Percentiles rank a stretch among this genome's conserved stretches.
Evolutionary conservation across 2,888 invertebrate genomes (phyloP).

Genomic region (Allacma fusca): DNA sequence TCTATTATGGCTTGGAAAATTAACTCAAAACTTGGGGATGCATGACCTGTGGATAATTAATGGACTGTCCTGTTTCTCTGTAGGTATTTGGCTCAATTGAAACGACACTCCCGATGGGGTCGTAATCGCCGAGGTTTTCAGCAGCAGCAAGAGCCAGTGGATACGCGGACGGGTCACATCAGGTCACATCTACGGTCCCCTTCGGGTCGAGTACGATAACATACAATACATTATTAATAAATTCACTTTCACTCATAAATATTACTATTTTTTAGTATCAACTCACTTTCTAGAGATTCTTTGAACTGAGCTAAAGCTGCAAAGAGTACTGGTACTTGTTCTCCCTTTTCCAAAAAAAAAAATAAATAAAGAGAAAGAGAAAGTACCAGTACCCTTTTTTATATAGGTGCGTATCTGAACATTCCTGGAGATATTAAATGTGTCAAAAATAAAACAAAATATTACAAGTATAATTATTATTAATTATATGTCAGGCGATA

Average conservation of each 20-base stretch:
- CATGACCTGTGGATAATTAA: neutral
- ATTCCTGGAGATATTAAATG: conserved; percentile 5
- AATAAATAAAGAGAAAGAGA: neutral
- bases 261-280: conserved; percentile 13
- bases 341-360: neutral
- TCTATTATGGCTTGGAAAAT: conserved; percentile 9
- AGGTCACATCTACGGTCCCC: conserved; percentile 91
- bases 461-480: too few species aligned
- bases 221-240: neutral
- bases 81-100: conserved; percentile 61
- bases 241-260: conserved; percentile 2
- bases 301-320: neutral
- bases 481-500: too few species aligned
- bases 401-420: neutral
- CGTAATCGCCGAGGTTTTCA: conserved; percentile 71
- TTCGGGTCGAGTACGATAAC: conserved; percentile 88
- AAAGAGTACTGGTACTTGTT: conserved; percentile 12
- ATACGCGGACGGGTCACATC: conserved; percentile 87
- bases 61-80: neutral
- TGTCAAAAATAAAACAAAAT: conserved; percentile 5
- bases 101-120: conserved; percentile 75
- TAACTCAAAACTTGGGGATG: neutral
- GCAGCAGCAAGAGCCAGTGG: conserved; percentile 69
- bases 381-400: neutral
- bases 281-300: conserved; percentile 7